Conservation (phyloP, 2,797 vertebrate genomes). For the Thamnophis elegans region DNA sequence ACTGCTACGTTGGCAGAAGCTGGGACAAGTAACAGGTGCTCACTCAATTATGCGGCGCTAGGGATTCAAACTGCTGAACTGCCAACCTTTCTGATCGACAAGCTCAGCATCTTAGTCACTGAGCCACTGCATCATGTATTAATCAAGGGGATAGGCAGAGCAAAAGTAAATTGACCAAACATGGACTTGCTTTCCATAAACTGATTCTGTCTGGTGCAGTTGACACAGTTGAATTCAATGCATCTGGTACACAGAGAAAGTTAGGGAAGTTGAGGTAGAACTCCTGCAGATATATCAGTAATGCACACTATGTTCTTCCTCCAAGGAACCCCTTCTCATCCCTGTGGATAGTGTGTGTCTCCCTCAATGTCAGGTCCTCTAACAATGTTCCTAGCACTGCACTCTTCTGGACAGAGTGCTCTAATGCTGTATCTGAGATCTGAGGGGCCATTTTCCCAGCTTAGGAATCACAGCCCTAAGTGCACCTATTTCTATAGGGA, state of each 20-base stretch:
- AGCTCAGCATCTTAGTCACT: too few relatives aligned
- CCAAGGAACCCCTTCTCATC: background rate
- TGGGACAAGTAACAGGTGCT: too few relatives aligned
- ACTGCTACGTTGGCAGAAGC: too few relatives aligned
- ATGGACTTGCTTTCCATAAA: background rate
- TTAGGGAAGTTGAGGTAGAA: background rate
- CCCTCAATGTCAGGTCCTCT: too few relatives aligned
- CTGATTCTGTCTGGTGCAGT: background rate
- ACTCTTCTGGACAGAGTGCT: too few relatives aligned
- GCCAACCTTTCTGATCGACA: too few relatives aligned
- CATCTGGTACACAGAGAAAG: background rate
- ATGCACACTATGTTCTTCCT: background rate
- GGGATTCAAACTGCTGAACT: too few relatives aligned
- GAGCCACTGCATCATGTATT: background rate
- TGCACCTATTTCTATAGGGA: background rate
- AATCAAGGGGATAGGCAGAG: constrained; percentile 14
- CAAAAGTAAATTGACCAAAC: constrained; percentile 24
- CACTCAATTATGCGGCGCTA: too few relatives aligned
- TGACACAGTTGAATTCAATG: background rate
- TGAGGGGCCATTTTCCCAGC: too few relatives aligned
- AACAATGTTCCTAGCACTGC: too few relatives aligned
- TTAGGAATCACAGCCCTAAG: background rate
- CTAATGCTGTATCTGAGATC: too few relatives aligned
- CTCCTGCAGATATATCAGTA: background rate
- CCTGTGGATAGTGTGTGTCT: too few relatives aligned